These are phyloP conservation scores for Benitochromis conjunctus DNA, from an alignment of 2,113 vertebrate species.

Conservation along the genomic window DNA sequence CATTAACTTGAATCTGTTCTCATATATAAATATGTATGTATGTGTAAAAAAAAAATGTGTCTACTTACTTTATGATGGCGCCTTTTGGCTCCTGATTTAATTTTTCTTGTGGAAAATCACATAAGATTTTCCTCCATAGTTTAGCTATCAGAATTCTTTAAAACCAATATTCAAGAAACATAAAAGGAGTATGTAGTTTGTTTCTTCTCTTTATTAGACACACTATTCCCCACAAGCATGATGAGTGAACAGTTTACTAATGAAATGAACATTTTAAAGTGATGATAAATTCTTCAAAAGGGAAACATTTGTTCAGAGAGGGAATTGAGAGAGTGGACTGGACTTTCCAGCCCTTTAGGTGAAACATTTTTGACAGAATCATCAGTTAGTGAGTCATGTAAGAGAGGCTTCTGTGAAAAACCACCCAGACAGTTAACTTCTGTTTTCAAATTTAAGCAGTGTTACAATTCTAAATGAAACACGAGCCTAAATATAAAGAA, in stretches of 20 bases:
- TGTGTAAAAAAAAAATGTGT: background rate
- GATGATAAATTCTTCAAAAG: background rate
- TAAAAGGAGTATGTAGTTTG: background rate
- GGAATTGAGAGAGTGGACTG: background rate
- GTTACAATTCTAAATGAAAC: background rate
- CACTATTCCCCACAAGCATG: background rate
- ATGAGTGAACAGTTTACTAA: background rate
- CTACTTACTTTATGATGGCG: background rate
- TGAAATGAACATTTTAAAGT: background rate
- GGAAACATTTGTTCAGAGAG: background rate
- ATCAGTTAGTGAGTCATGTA: conserved; percentile 22
- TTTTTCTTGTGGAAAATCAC: background rate
- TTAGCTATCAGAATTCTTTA: background rate
- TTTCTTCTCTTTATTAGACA: background rate
- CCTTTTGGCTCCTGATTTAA: background rate
- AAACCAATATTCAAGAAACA: background rate
- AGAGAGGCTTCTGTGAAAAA: background rate
- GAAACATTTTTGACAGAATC: background rate
- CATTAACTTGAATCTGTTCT: background rate
- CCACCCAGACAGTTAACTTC: background rate
- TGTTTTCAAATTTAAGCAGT: background rate
- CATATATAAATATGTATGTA: background rate
- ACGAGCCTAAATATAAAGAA: background rate
- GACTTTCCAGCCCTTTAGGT: conserved; percentile 47
- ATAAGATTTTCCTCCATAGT: background rate